Percentiles rank a stretch among this genome's conserved stretches.
Evolutionary conservation across 2,797 vertebrate genomes (phyloP).

Genomic region (Parambassis ranga): DNA sequence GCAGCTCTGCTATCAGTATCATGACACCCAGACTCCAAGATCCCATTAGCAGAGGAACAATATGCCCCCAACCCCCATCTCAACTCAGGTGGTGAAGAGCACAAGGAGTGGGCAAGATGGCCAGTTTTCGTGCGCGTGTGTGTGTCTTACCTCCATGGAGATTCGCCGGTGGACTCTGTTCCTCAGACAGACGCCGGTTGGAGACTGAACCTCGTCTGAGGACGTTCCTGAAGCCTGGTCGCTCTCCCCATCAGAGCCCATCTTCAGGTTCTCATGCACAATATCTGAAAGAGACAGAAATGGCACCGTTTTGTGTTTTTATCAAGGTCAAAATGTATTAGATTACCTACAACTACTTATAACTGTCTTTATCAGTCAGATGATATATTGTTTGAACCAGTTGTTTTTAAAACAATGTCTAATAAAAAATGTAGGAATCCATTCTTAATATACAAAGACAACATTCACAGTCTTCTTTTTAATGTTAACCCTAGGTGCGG

Average conservation of each 20-base stretch:
- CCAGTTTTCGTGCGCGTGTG: not conserved
- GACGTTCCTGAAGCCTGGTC: constrained; percentile 98
- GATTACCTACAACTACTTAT: no score
- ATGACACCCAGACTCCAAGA: constrained; percentile 23
- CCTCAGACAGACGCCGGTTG: constrained; percentile 95
- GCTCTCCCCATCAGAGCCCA: constrained; percentile 96
- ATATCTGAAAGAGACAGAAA: constrained; percentile 86
- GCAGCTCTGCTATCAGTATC: constrained; percentile 30
- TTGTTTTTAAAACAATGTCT: no score
- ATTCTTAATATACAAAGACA: no score
- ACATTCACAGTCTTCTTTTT: no score
- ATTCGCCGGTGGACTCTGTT: constrained; percentile 92
- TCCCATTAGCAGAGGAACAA: constrained; percentile 22
- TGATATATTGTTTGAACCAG: no score
- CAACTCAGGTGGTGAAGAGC: not conserved
- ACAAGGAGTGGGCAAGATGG: constrained; percentile 12
- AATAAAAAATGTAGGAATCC: no score
- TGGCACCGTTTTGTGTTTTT: no score
- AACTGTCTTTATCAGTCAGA: no score
- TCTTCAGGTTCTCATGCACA: constrained; percentile 98
- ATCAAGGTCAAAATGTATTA: no score
- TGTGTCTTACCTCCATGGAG: constrained; percentile 92
- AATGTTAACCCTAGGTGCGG: not conserved
- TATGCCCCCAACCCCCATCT: not conserved
- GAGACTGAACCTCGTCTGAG: constrained; percentile 98